These are phyloP conservation scores for Spodoptera littoralis DNA, from an alignment of 2,888 invertebrate genomes.

Conservation along the genomic window DNA sequence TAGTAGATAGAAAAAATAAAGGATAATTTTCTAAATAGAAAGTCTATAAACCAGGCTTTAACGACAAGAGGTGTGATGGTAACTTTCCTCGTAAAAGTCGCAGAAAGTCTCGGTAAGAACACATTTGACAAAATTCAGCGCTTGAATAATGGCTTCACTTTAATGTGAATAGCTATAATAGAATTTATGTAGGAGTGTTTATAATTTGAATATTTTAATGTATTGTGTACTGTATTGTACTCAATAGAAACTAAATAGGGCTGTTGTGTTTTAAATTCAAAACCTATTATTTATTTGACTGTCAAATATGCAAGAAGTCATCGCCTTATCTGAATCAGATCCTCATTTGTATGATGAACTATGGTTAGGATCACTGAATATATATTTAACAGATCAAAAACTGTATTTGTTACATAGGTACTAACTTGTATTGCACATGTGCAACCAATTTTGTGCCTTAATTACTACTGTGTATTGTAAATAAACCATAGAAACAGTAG, in stretches of 20 bases:
- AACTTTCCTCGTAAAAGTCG: conserved; percentile 49
- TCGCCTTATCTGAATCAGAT: too few species aligned
- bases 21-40: conserved; percentile 27
- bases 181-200: conserved; percentile 23
- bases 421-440: too few species aligned
- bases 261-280: too few species aligned
- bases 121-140: conserved; percentile 49
- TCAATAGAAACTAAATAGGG: too few species aligned
- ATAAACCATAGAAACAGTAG: background rate
- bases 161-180: conserved; percentile 17
- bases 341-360: too few species aligned
- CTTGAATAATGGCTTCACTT: conserved; percentile 37
- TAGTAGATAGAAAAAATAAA: conserved; percentile 22
- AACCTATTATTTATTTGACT: too few species aligned
- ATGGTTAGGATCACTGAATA: too few species aligned
- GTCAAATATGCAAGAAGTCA: too few species aligned
- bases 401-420: too few species aligned
- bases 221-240: too few species aligned
- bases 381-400: too few species aligned
- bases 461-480: conserved; percentile 7
- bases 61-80: conserved; percentile 33
- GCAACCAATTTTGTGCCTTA: background rate
- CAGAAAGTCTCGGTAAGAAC: conserved; percentile 38
- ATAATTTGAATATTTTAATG: too few species aligned
- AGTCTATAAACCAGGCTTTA: conserved; percentile 47